Evolutionary conservation across 2,113 vertebrate species (phyloP).

Genomic region (Onychostoma macrolepis): DNA sequence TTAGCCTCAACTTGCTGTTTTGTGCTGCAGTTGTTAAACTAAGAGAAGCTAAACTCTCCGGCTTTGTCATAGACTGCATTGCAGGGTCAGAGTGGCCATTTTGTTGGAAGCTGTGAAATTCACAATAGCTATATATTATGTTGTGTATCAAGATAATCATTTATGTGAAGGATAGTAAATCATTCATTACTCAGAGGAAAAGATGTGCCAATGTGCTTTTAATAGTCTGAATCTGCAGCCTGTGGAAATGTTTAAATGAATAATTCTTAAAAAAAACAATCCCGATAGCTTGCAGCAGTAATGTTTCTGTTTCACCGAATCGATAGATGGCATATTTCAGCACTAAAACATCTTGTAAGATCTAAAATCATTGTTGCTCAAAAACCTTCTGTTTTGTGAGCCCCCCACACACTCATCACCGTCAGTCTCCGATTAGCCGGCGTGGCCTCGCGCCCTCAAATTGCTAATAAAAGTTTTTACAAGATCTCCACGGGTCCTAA

Average conservation of each 20-base stretch:
- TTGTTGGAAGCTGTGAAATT: conserved; percentile 9
- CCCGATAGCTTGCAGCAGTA: neutral
- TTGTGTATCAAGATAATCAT: neutral
- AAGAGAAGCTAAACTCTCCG: neutral
- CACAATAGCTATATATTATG: conserved; percentile 25
- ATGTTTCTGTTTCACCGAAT: neutral
- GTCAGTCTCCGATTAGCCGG: neutral
- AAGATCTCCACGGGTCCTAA: neutral
- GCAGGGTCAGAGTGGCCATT: conserved; percentile 21
- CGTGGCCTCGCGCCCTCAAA: neutral
- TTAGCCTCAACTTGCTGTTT: neutral
- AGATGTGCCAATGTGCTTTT: neutral
- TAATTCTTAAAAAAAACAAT: neutral
- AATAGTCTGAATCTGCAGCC: neutral
- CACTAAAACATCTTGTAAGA: neutral
- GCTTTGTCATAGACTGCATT: conserved; percentile 13
- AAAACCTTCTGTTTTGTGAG: neutral
- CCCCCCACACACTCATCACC: neutral
- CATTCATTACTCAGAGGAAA: neutral
- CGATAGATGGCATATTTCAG: neutral
- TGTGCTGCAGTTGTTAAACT: conserved; percentile 19
- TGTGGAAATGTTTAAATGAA: neutral
- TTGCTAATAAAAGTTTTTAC: neutral
- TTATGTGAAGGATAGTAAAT: neutral
- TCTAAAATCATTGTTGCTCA: neutral